A percentile compares a stretch with the other conserved stretches of the same genome.
These are phyloP conservation scores for Mythimna vitellina DNA, from an alignment of 2,888 invertebrate species.

Conservation along the genomic window DNA sequence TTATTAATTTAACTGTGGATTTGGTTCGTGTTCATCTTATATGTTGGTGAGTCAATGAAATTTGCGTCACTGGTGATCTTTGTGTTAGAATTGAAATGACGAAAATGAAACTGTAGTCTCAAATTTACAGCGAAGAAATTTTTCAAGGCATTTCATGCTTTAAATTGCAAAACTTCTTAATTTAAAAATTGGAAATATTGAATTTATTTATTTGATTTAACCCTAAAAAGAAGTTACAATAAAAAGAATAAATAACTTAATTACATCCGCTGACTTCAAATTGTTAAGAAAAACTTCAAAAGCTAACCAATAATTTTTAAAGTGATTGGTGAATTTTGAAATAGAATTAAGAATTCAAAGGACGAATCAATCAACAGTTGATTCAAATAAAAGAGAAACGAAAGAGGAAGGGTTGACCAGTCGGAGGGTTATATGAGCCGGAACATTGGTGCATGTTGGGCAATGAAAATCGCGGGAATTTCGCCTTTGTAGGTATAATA, in stretches of 20 bases:
- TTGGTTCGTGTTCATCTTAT: slow-evolving; percentile 29
- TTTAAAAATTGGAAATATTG: neutral
- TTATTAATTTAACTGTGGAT: slow-evolving; percentile 1
- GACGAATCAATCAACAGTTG: slow-evolving; percentile 67
- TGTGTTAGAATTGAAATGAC: neutral
- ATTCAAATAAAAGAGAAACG: slow-evolving; percentile 73
- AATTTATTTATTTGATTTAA: neutral
- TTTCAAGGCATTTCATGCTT: neutral
- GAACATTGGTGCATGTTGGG: slow-evolving; percentile 63
- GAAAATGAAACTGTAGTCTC: too few species aligned
- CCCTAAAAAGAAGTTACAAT: neutral
- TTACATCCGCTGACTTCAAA: neutral
- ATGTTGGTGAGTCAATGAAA: slow-evolving; percentile 3
- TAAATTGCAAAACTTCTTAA: neutral
- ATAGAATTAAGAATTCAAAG: slow-evolving; percentile 56
- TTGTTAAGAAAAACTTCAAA: slow-evolving; percentile 13
- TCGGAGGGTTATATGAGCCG: slow-evolving; percentile 64
- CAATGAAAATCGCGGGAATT: slow-evolving; percentile 53
- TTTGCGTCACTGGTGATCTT: neutral
- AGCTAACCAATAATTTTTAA: slow-evolving; percentile 5
- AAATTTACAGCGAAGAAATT: neutral
- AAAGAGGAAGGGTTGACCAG: slow-evolving; percentile 67
- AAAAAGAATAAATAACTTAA: slow-evolving; percentile 1
- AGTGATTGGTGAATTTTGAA: slow-evolving; percentile 29
- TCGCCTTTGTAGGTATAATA: too few species aligned